Conservation (phyloP, 2,113 vertebrate species). For the Dromaius novaehollandiae region DNA sequence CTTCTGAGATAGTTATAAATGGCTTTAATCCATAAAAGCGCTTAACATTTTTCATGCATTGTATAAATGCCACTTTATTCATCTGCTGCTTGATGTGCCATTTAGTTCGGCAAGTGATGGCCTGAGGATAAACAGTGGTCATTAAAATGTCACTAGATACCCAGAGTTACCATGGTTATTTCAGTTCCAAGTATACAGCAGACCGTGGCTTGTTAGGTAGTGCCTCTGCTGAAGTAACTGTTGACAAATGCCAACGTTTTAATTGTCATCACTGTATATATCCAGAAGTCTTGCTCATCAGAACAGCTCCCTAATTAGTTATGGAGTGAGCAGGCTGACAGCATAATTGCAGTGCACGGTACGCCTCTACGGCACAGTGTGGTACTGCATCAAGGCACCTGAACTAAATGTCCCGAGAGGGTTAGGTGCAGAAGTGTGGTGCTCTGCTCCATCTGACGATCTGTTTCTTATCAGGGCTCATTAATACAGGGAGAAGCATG, state of each 20-base stretch:
- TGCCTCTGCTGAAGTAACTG: background rate
- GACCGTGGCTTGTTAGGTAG: background rate
- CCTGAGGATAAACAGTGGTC: background rate
- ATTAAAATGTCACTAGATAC: background rate
- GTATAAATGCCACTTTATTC: background rate
- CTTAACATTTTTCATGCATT: background rate
- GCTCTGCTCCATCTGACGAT: background rate
- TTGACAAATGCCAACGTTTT: constrained; percentile 18
- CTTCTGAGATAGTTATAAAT: background rate
- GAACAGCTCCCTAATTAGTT: background rate
- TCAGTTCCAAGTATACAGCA: background rate
- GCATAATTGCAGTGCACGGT: background rate
- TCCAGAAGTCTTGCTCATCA: background rate
- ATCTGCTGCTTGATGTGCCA: background rate
- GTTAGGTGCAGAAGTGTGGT: background rate
- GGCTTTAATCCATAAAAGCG: constrained; percentile 4
- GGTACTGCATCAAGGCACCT: background rate
- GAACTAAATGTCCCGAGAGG: background rate
- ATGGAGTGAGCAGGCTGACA: background rate
- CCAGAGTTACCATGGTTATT: constrained; percentile 32
- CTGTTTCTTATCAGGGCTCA: background rate
- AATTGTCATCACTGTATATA: background rate
- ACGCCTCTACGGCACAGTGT: background rate
- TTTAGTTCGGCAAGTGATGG: constrained; percentile 11
- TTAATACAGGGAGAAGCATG: background rate